These are phyloP conservation scores for Paradisaea rubra DNA, from an alignment of 2,113 vertebrate species.

Conservation along the genomic window DNA sequence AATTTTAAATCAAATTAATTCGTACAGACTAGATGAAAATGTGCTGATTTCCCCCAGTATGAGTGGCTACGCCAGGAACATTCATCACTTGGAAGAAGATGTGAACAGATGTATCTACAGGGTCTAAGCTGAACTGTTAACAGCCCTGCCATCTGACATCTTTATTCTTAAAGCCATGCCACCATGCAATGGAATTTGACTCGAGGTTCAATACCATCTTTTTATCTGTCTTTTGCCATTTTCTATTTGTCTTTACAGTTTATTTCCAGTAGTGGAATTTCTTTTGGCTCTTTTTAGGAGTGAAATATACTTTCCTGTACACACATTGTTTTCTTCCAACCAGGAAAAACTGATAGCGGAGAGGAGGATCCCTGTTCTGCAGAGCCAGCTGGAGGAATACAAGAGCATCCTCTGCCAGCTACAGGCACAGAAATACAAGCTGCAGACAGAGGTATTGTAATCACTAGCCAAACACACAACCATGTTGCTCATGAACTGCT, in stretches of 20 bases:
- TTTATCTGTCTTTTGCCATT: background rate
- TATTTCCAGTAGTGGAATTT: background rate
- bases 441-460: constrained; percentile 82
- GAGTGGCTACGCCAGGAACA: background rate
- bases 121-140: background rate
- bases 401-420: constrained; percentile 85
- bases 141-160: background rate
- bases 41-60: background rate
- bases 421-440: constrained; percentile 80
- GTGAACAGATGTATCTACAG: background rate
- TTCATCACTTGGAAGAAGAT: background rate
- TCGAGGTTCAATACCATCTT: background rate
- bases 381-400: constrained; percentile 85
- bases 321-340: constrained; percentile 13
- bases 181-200: background rate
- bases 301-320: background rate
- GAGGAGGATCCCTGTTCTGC: constrained; percentile 76
- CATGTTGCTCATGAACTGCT: background rate
- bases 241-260: background rate
- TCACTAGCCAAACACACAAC: background rate
- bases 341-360: constrained; percentile 84
- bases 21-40: background rate
- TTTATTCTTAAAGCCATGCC: background rate
- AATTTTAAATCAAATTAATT: background rate
- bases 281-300: background rate